Evolutionary conservation across 2,888 invertebrate species (phyloP), one percentile per base, ranked within the genome.

Genomic region (Chrysolina oricalcia): DNA sequence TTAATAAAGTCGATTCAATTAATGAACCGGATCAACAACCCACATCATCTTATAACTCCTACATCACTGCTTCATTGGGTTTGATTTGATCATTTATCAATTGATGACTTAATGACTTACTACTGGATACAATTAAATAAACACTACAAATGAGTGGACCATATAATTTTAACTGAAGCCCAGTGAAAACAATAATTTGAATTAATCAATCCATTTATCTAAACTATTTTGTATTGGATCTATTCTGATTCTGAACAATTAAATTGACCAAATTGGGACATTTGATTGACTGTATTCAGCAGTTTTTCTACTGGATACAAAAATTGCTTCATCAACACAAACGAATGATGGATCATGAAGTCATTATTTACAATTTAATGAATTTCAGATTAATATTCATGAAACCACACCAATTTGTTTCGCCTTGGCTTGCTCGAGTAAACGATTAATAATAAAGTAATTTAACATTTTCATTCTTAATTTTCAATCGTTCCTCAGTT

Each of bases 21-120:
- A 53, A 53, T 53, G 53, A 53, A 53, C 53, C 53, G 53, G 53
- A 53, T 53, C 53, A 53, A 53, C 43, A 53, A 21, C 53, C 53
- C 53, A 53, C 53, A 11, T 48, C 9, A 13, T 48, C 9, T 48
- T 10, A 53, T 53, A 15, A n/a, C 53, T 53, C 53, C 53, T 53
- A 53, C 53, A 53, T 53, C 53, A 21, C 53, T 21, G 1, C 15
- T 53, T 53, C 21, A 53, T 23, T 53, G 5, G 10, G 21, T 53
- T 53, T 53, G 19, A 53, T 21, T 19, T 9, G 21, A 1, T 21
- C 21, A 53, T 53, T 53, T 13, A 21, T 21, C 15, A 53, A 5
- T 53, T 19, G 53, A 53, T 21, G 23, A 53, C 53, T 53, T 21
- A 53, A 53, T 53, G 11, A 21, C 21, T 53, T 13, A 53, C 21